phyloP scores from a whole-genome alignment of 2,888 invertebrate genomes.

The Stomorhina lunata region DNA sequence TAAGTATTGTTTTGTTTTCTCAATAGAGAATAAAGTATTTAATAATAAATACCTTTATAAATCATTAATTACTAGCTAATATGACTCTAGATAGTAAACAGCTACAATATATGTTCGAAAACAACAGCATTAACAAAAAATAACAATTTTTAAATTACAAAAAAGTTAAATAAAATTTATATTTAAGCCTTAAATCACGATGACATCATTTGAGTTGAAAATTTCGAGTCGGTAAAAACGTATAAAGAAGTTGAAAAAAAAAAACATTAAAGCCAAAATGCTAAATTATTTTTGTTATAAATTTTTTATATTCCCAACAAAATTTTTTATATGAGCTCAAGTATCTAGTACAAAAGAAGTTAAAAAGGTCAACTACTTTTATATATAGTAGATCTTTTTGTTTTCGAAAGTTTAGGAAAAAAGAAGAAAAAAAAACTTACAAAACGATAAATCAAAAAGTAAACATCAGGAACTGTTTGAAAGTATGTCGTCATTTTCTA shows the following conservation, averaged over 20 bases:
- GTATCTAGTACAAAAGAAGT: background rate
- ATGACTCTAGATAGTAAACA: background rate
- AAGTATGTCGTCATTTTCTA: conserved; percentile 9
- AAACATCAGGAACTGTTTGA: background rate
- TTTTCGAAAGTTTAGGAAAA: background rate
- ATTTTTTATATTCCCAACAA: background rate
- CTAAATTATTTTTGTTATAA: background rate
- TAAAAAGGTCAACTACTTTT: conserved; percentile 38
- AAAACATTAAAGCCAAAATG: conserved; percentile 1
- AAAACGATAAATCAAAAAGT: background rate
- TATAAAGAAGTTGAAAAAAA: background rate
- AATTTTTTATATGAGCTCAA: background rate
- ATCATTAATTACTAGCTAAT: conserved; percentile 9
- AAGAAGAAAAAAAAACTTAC: background rate
- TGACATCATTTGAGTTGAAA: conserved; percentile 27
- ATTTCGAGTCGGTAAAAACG: background rate
- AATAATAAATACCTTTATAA: background rate
- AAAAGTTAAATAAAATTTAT: background rate
- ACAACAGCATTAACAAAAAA: background rate
- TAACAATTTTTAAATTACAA: background rate
- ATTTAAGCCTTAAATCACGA: background rate
- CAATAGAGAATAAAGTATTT: background rate
- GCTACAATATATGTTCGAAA: background rate
- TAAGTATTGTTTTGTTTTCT: background rate
- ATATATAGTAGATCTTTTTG: conserved; percentile 8